phyloP scores from a whole-genome alignment of 35 echinoderm and acorn worm species.

The Chiridota heheva region DNA sequence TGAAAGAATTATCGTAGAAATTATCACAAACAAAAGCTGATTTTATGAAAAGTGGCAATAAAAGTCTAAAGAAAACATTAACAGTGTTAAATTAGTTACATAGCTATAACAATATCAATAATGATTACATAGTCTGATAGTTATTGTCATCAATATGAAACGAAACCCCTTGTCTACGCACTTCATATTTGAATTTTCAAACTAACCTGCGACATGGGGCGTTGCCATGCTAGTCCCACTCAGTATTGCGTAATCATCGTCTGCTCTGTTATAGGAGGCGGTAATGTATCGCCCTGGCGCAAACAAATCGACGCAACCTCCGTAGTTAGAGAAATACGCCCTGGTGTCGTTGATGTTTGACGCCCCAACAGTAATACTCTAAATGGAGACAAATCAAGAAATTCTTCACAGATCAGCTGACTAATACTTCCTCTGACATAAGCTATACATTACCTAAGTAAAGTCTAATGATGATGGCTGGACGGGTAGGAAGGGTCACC shows the following conservation, averaged over 20 bases:
- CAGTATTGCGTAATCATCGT: constrained; percentile 24
- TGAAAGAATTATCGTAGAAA: constrained; percentile 7
- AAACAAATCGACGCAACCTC: constrained; percentile 69
- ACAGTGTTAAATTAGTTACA: too few species aligned
- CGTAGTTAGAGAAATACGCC: constrained; percentile 65
- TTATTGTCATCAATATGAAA: too few species aligned
- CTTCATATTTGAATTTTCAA: too few species aligned
- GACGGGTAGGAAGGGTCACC: not conserved
- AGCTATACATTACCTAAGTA: not conserved
- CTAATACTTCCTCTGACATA: not conserved
- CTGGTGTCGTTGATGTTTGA: constrained; percentile 47
- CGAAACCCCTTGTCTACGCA: too few species aligned
- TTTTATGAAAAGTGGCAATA: too few species aligned
- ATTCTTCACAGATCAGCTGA: not conserved
- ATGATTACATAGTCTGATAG: too few species aligned
- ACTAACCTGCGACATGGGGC: constrained; percentile 79
- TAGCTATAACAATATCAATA: too few species aligned
- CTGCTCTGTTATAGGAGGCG: constrained; percentile 40
- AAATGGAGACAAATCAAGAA: not conserved
- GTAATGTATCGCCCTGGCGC: constrained; percentile 57
- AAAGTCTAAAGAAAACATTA: too few species aligned
- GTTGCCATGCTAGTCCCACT: constrained; percentile 81
- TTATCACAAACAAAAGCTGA: not conserved
- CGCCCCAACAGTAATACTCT: constrained; percentile 74
- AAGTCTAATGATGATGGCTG: not conserved